These are phyloP conservation scores for Ptilonorhynchus violaceus DNA, from an alignment of 2,113 vertebrate genomes.

Conservation along the genomic window DNA sequence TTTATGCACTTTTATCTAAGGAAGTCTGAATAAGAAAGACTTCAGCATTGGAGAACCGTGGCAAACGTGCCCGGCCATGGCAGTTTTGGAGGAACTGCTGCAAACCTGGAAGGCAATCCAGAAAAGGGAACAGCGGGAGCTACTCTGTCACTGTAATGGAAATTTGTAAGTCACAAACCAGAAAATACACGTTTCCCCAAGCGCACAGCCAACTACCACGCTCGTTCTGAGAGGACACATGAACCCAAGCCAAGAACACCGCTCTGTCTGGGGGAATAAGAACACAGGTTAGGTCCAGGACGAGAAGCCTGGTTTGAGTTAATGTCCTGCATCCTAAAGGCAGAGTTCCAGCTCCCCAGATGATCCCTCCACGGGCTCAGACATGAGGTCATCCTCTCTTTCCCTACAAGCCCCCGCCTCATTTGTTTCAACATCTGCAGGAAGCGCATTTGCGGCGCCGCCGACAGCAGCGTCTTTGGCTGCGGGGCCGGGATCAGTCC, in stretches of 20 bases:
- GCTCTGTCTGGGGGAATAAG: background rate
- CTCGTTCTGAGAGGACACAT: background rate
- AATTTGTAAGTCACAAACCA: background rate
- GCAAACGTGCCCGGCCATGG: background rate
- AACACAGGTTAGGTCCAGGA: background rate
- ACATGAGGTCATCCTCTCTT: background rate
- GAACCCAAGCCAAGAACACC: background rate
- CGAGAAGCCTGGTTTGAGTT: rapidly evolving
- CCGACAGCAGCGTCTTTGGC: background rate
- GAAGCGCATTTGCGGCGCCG: background rate
- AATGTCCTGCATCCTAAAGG: background rate
- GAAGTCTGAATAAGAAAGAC: background rate
- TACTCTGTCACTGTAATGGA: background rate
- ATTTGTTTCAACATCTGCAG: background rate
- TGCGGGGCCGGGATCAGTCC: background rate
- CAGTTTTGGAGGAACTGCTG: background rate
- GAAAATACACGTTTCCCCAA: background rate
- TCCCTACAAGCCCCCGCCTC: background rate
- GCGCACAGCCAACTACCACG: rapidly evolving
- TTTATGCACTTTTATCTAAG: background rate
- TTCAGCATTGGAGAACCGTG: background rate
- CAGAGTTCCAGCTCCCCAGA: background rate
- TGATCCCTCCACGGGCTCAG: background rate
- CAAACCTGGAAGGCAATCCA: background rate
- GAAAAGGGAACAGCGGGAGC: background rate